phyloP scores from a whole-genome alignment of 2,797 vertebrate species.

The Rhinatrema bivittatum region DNA sequence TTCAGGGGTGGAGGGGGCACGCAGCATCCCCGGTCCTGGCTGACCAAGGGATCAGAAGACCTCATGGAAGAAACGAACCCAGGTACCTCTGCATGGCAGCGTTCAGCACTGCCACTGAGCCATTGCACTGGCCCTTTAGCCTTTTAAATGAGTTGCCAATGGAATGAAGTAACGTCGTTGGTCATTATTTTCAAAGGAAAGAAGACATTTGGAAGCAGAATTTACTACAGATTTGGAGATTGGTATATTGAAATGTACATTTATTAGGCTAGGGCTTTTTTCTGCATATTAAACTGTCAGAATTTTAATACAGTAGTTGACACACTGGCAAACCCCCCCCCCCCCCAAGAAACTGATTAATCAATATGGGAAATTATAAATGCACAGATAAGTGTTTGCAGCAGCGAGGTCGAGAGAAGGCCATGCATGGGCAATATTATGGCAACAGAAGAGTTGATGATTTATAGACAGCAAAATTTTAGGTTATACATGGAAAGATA shows the following conservation, averaged over 20 bases:
- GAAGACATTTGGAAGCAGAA: too few relatives aligned
- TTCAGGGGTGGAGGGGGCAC: too few relatives aligned
- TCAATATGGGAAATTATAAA: not conserved
- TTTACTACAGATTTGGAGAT: not conserved
- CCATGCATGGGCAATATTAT: conserved; percentile 9
- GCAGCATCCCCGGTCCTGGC: conserved; percentile 34
- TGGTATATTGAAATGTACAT: not conserved
- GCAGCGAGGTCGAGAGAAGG: conserved; percentile 14
- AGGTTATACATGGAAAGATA: conserved; percentile 16
- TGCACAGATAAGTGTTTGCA: conserved; percentile 13
- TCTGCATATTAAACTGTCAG: not conserved
- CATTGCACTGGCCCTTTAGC: too few relatives aligned
- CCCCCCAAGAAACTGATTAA: not conserved
- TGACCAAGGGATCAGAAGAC: too few relatives aligned
- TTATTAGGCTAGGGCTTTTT: not conserved
- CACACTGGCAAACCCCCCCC: conserved; percentile 17
- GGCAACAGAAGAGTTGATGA: conserved; percentile 17
- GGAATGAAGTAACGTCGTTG: too few relatives aligned
- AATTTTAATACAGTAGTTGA: conserved; percentile 2
- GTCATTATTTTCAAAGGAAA: too few relatives aligned
- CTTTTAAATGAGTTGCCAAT: too few relatives aligned
- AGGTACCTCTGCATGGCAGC: too few relatives aligned
- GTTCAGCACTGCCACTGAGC: too few relatives aligned
- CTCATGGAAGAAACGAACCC: too few relatives aligned
- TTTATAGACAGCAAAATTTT: conserved; percentile 19